Conservation (phyloP, 1,140 invertebrate species). For the Cydia pomonella region DNA sequence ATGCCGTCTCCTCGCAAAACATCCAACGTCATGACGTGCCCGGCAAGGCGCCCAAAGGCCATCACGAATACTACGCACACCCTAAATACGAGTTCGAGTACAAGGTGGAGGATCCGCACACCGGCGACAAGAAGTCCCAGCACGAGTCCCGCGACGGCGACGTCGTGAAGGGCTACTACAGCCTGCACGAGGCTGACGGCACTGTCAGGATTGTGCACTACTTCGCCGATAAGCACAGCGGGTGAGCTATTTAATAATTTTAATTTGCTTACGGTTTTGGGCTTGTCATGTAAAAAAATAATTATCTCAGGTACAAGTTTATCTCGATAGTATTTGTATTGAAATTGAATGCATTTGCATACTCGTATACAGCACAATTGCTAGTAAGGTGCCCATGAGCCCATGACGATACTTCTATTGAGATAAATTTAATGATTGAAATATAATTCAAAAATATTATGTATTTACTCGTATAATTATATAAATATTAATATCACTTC, state of each 20-base stretch:
- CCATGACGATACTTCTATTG: too few species aligned
- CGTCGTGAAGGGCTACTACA: constrained; percentile 81
- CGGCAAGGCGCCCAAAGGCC: constrained; percentile 33
- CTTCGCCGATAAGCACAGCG: constrained; percentile 75
- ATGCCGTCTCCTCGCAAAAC: constrained; percentile 54
- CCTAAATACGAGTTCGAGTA: constrained; percentile 63
- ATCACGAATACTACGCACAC: constrained; percentile 49
- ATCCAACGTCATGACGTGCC: constrained; percentile 51
- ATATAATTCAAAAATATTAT: too few species aligned
- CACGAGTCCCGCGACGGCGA: constrained; percentile 82
- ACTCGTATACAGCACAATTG: too few species aligned
- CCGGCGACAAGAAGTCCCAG: constrained; percentile 81
- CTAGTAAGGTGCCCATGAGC: too few species aligned
- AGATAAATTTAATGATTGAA: too few species aligned
- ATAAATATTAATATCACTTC: not conserved
- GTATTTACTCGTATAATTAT: too few species aligned
- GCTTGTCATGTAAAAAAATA: not conserved
- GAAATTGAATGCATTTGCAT: too few species aligned
- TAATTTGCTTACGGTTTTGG: not conserved
- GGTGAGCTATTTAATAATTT: constrained; percentile 47
- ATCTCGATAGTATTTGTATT: too few species aligned
- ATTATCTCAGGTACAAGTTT: not conserved
- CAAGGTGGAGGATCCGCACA: constrained; percentile 72
- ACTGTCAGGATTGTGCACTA: constrained; percentile 79
- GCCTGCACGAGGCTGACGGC: constrained; percentile 81